Evolutionary conservation across 64 coral and sea anemone genomes (phyloP), one percentile per base, ranked within the genome.

Genomic region (Anthopleura sola): DNA sequence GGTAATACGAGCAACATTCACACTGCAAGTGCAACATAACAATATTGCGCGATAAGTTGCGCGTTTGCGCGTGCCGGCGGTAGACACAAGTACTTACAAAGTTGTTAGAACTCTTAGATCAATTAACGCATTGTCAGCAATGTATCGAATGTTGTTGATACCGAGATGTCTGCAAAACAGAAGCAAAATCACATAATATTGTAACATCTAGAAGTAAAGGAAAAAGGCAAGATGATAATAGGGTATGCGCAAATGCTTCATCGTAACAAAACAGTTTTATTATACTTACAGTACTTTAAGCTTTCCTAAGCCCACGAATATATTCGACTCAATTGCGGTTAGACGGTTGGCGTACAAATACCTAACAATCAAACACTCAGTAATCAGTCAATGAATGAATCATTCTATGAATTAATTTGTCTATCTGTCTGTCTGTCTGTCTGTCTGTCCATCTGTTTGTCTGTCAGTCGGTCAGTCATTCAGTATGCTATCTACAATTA

Each of bases 11-110:
- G n/a, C n/a, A n/a, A n/a, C n/a, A n/a, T n/a, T n/a, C n/a, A n/a
- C n/a, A n/a, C n/a, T n/a, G n/a, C n/a, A n/a, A n/a, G n/a, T n/a
- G n/a, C n/a, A n/a, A n/a, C n/a, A n/a, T n/a, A n/a, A n/a, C n/a
- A n/a, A n/a, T n/a, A n/a, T n/a, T n/a, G n/a, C n/a, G n/a, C n/a
- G n/a, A n/a, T n/a, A n/a, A n/a, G n/a, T n/a, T n/a, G n/a, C n/a
- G n/a, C n/a, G n/a, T n/a, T n/a, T n/a, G n/a, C n/a, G n/a, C n/a
- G n/a, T n/a, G n/a, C n/a, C n/a, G n/a, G n/a, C n/a, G n/a, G n/a
- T n/a, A n/a, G n/a, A n/a, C n/a, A 75, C 44, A 34, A 23, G 32
- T 81, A 91, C 93, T 95, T 91, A 95, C 93, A 95, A 36, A 3
- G 90, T 53, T 26, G 53, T 87, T 6, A 95, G 89, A 28, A 26